phyloP scores from a whole-genome alignment of 2,888 invertebrate species.

The Ennomos quercinarius region DNA sequence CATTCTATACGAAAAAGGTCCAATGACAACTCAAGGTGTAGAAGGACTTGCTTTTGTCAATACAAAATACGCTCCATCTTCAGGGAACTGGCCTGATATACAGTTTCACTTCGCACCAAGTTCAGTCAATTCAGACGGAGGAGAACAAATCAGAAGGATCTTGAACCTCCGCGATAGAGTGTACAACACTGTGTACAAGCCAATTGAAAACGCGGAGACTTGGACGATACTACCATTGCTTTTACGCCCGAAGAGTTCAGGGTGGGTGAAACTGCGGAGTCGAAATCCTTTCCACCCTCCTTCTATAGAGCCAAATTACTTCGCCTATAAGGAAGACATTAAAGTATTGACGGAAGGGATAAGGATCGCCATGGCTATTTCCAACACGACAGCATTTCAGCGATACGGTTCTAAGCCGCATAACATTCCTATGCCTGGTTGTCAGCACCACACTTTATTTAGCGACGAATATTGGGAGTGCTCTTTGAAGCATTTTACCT shows the following conservation, averaged over 20 bases:
- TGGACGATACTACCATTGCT: slow-evolving; percentile 94
- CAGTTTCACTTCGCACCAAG: slow-evolving; percentile 95
- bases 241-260: slow-evolving; percentile 94
- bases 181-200: slow-evolving; percentile 94
- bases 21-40: slow-evolving; percentile 93
- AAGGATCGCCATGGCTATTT: slow-evolving; percentile 92
- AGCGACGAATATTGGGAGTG: slow-evolving; percentile 96
- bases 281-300: slow-evolving; percentile 93
- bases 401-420: slow-evolving; percentile 92
- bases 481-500: slow-evolving; percentile 91
- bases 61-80: slow-evolving; percentile 92
- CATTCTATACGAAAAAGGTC: slow-evolving; percentile 92
- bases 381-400: slow-evolving; percentile 92
- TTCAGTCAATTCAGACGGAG: slow-evolving; percentile 93
- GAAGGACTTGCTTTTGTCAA: slow-evolving; percentile 95
- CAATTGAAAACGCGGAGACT: slow-evolving; percentile 90
- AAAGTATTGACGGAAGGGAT: slow-evolving; percentile 92
- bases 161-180: slow-evolving; percentile 91
- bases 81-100: slow-evolving; percentile 92
- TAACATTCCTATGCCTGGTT: slow-evolving; percentile 93
- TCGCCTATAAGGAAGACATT: slow-evolving; percentile 93
- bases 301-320: slow-evolving; percentile 96
- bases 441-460: slow-evolving; percentile 89
- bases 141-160: slow-evolving; percentile 91
- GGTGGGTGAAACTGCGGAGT: slow-evolving; percentile 93